Percentiles rank a stretch among this genome's conserved stretches.
phyloP scores from a whole-genome alignment of 1,140 invertebrate species.

The Neotoxoptera formosana region DNA sequence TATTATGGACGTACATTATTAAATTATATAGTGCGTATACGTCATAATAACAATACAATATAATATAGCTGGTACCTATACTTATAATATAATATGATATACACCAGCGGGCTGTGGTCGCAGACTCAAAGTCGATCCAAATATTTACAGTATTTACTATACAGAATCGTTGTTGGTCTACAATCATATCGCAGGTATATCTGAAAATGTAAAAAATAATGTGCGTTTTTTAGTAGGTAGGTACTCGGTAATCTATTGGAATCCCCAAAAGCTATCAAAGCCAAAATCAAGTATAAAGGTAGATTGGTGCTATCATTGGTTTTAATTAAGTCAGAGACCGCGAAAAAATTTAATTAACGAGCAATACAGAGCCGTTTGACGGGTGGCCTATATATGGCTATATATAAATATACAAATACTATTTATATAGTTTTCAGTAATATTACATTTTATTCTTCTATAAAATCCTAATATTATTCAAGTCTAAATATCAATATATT shows the following conservation, averaged over 20 bases:
- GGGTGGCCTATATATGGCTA: too few relatives aligned
- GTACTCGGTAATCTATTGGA: not conserved
- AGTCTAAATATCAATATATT: too few relatives aligned
- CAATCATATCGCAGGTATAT: too few relatives aligned
- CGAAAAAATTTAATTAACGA: not conserved
- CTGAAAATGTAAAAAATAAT: not conserved
- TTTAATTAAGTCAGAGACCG: too few relatives aligned
- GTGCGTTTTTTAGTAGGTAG: too few relatives aligned
- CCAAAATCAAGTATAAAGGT: not conserved
- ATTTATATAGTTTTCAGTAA: not conserved
- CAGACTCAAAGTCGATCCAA: not conserved
- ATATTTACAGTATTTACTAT: not conserved
- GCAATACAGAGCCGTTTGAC: too few relatives aligned
- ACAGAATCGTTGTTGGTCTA: not conserved
- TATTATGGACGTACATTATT: not conserved
- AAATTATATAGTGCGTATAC: not conserved
- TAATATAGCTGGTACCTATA: not conserved
- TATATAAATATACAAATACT: too few relatives aligned
- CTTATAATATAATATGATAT: not conserved
- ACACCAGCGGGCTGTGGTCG: not conserved
- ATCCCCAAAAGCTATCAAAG: not conserved
- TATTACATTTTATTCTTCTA: not conserved
- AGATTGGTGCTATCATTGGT: too few relatives aligned
- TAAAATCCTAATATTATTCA: not conserved
- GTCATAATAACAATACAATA: not conserved